Evolutionary conservation across 1,140 invertebrate species (phyloP).

Genomic region (Lasioglossum albipes): DNA sequence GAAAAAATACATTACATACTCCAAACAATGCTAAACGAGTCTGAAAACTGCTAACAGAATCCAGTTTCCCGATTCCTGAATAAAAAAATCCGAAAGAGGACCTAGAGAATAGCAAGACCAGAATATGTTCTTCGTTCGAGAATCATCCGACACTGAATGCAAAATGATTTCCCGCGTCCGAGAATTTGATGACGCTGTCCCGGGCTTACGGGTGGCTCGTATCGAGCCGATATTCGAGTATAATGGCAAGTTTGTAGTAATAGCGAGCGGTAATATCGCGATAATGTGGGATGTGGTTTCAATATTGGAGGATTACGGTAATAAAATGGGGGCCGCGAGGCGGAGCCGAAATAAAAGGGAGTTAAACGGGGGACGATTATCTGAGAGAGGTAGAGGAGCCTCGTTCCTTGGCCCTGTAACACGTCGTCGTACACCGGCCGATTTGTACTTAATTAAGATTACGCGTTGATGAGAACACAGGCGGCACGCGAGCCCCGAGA

Average conservation of each 20-base stretch:
- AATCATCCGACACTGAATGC: too few species aligned
- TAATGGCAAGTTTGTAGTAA: not conserved
- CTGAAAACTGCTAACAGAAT: too few species aligned
- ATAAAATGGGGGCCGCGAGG: not conserved
- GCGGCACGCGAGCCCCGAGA: conserved; percentile 39
- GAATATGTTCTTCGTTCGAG: too few species aligned
- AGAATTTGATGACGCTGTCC: too few species aligned
- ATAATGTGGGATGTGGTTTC: conserved; percentile 6
- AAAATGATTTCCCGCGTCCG: too few species aligned
- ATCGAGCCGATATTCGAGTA: not conserved
- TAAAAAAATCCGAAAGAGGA: too few species aligned
- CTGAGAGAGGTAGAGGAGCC: not conserved
- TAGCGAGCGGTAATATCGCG: not conserved
- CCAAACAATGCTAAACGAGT: too few species aligned
- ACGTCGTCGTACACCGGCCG: conserved; percentile 32
- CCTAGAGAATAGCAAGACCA: too few species aligned
- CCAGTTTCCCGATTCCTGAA: too few species aligned
- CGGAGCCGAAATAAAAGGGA: not conserved
- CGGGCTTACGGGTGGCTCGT: not conserved
- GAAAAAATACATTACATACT: too few species aligned
- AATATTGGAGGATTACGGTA: conserved; percentile 1
- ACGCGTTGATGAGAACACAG: conserved; percentile 55
- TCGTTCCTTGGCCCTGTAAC: conserved; percentile 20
- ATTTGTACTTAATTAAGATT: conserved; percentile 62
- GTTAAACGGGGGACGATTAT: conserved; percentile 34